Percentiles rank a stretch among this genome's conserved stretches.
These are phyloP conservation scores for Nothocercus nigrocapillus DNA, from an alignment of 2,113 vertebrate genomes.

Conservation along the genomic window DNA sequence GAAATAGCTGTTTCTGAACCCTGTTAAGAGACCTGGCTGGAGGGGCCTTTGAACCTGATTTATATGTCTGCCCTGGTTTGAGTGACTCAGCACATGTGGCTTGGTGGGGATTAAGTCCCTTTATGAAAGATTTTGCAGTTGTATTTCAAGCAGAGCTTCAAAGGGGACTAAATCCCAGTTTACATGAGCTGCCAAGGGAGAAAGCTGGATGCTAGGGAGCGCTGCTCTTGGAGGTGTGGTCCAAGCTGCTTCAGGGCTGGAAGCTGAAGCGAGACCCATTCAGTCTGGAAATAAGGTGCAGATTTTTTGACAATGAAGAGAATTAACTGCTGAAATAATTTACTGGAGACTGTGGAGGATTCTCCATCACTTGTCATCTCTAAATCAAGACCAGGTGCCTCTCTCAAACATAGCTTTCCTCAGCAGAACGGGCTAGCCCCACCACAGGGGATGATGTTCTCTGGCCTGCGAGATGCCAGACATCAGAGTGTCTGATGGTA, in stretches of 20 bases:
- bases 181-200: background rate
- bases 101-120: background rate
- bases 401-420: background rate
- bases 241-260: background rate
- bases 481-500: background rate
- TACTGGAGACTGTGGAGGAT: background rate
- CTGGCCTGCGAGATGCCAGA: background rate
- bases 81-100: background rate
- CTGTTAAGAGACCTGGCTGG: background rate
- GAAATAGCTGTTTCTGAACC: background rate
- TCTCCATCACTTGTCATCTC: background rate
- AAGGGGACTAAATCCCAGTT: background rate
- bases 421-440: background rate
- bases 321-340: conserved; percentile 51
- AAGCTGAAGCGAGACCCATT: conserved; percentile 3
- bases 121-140: background rate
- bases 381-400: conserved; percentile 39
- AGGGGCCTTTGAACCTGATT: background rate
- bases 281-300: background rate
- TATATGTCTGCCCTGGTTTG: background rate
- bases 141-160: background rate
- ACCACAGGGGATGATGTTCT: background rate
- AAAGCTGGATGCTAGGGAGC: background rate
- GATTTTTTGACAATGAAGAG: conserved; percentile 22
- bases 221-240: background rate